Evolutionary conservation across 2,113 vertebrate genomes (phyloP).

Genomic region (Narcine bancroftii): DNA sequence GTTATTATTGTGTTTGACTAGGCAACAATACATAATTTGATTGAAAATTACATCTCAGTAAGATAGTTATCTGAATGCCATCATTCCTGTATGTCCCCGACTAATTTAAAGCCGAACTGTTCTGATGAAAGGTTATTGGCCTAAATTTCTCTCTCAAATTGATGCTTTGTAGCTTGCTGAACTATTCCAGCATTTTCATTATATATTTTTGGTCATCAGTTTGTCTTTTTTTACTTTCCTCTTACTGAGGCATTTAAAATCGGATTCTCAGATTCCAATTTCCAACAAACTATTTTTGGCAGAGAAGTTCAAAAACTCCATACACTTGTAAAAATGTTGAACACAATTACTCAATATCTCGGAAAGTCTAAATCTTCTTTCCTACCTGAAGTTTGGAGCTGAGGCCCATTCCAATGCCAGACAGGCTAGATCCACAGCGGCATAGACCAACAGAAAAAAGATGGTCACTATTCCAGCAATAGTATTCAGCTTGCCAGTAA

Average conservation of each 20-base stretch:
- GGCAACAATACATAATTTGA: neutral
- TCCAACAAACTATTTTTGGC: neutral
- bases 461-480: slow-evolving; percentile 81
- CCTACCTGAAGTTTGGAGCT: slow-evolving; percentile 79
- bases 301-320: neutral
- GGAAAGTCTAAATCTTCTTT: slow-evolving; percentile 16
- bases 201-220: no score
- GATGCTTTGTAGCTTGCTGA: no score
- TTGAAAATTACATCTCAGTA: neutral
- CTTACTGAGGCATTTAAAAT: neutral
- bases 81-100: no score
- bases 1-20: neutral
- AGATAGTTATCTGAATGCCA: neutral
- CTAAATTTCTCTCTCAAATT: no score
- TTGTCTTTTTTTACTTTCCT: no score
- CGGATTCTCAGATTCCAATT: neutral
- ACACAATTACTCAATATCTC: neutral
- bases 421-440: slow-evolving; percentile 77
- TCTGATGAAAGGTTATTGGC: no score
- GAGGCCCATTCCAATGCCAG: slow-evolving; percentile 84
- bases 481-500: slow-evolving; percentile 84
- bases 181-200: no score
- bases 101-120: no score
- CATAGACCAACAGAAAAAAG: slow-evolving; percentile 83
- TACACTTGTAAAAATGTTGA: neutral